Percentiles rank a stretch among this genome's conserved stretches.
phyloP scores from a whole-genome alignment of 64 coral and sea anemone genomes.

The Pachyseris speciosa region DNA sequence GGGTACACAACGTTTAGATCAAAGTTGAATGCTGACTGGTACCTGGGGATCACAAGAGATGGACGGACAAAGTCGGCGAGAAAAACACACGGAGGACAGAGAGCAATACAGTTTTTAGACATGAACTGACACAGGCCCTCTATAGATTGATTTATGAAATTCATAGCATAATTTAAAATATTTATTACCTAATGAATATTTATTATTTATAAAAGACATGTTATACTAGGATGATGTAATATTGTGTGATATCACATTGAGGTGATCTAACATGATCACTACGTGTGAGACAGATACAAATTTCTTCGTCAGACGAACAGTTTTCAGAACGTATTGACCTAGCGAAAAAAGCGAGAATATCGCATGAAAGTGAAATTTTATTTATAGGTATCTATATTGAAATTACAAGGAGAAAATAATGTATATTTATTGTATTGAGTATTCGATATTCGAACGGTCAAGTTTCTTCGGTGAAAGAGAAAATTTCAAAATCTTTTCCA shows the following conservation, averaged over 20 bases:
- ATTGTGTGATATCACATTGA: background rate
- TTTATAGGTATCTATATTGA: background rate
- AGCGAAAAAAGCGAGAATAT: too few relatives aligned
- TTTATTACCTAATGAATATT: constrained; percentile 18
- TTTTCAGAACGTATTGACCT: too few relatives aligned
- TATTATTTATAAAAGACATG: constrained; percentile 21
- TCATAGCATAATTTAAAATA: background rate
- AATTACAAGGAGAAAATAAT: background rate
- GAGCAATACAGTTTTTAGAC: constrained; percentile 28
- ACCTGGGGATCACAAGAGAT: constrained; percentile 1
- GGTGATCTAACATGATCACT: background rate
- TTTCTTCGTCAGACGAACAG: background rate
- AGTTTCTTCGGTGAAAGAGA: constrained; percentile 1
- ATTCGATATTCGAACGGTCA: constrained; percentile 40
- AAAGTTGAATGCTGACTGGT: background rate
- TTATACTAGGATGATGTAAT: background rate
- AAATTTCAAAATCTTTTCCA: background rate
- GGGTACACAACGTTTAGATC: constrained; percentile 3
- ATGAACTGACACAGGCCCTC: background rate
- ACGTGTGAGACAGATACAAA: background rate
- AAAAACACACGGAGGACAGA: background rate
- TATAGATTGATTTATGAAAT: constrained; percentile 21
- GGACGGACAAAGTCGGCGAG: constrained; percentile 20
- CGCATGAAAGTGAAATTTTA: background rate
- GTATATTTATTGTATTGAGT: background rate